Conservation (phyloP, 2,888 invertebrate species). For the Criorhina ranunculi region DNA sequence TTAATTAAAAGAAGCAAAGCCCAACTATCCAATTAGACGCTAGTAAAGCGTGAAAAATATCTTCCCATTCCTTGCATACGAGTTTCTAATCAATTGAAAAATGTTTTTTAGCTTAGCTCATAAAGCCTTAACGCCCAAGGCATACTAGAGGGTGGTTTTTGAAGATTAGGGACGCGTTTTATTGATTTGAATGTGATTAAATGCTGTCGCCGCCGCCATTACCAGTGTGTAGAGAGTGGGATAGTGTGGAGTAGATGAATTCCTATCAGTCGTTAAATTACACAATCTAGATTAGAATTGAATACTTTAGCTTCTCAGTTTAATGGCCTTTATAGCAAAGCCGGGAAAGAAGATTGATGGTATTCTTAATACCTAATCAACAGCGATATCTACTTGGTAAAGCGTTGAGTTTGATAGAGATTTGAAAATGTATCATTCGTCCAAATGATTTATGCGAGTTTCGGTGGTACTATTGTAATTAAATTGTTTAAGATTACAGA, state of each 20-base stretch:
- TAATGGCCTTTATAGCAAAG: slow-evolving; percentile 1
- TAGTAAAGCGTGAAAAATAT: slow-evolving; percentile 14
- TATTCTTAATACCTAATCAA: slow-evolving; percentile 34
- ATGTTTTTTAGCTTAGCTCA: not conserved
- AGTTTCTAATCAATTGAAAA: slow-evolving; percentile 12
- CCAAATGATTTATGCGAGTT: not conserved
- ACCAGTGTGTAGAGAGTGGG: not conserved
- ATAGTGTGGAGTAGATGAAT: slow-evolving; percentile 2
- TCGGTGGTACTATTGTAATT: not conserved
- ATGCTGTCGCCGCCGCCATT: not conserved
- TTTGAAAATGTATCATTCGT: not conserved
- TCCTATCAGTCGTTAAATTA: slow-evolving; percentile 38
- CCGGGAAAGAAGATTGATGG: slow-evolving; percentile 18
- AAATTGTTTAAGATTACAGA: not conserved
- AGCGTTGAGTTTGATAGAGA: not conserved
- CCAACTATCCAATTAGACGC: slow-evolving; percentile 13
- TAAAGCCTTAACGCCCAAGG: not conserved
- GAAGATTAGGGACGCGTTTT: not conserved
- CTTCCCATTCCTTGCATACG: slow-evolving; percentile 11
- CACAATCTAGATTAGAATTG: slow-evolving; percentile 51
- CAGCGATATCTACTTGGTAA: slow-evolving; percentile 13
- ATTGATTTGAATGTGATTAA: slow-evolving; percentile 41
- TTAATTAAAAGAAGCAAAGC: slow-evolving; percentile 11
- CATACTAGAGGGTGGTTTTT: not conserved
- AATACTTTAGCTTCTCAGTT: slow-evolving; percentile 17